These are phyloP conservation scores for Charadrius vociferus DNA, from an alignment of 2,113 vertebrate genomes.

Conservation along the genomic window DNA sequence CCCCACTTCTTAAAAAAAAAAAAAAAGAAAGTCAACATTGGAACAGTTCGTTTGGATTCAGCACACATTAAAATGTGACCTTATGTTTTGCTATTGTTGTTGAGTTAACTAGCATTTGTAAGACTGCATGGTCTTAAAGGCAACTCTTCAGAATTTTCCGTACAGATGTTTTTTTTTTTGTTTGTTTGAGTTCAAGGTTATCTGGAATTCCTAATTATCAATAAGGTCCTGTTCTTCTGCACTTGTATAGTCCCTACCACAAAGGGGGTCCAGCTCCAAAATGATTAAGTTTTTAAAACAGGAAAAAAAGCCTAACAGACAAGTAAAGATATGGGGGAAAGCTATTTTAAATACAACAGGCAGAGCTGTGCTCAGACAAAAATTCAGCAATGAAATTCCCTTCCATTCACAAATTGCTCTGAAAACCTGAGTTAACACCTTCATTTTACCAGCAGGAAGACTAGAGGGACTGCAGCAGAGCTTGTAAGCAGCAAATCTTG, in stretches of 20 bases:
- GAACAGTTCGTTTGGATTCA: background rate
- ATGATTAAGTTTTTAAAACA: background rate
- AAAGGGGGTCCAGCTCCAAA: background rate
- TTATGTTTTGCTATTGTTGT: background rate
- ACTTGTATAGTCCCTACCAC: background rate
- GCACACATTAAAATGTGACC: background rate
- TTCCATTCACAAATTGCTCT: slow-evolving; percentile 6
- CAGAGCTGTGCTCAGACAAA: background rate
- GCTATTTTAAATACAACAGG: background rate
- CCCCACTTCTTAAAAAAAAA: background rate
- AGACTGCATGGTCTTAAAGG: background rate
- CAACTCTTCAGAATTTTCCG: background rate
- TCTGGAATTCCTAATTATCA: background rate
- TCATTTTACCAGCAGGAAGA: slow-evolving; percentile 36
- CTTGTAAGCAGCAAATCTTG: slow-evolving; percentile 38
- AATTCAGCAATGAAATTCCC: background rate
- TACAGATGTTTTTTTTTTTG: background rate
- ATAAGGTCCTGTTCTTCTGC: background rate
- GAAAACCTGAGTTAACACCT: slow-evolving; percentile 34
- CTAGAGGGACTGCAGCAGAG: slow-evolving; percentile 7
- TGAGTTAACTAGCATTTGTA: background rate
- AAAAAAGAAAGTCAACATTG: background rate
- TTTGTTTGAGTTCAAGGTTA: background rate
- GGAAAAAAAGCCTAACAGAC: background rate
- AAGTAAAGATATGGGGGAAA: background rate